Conservation (phyloP, 2,888 invertebrate genomes). For the Listrodromus nycthemerus region DNA sequence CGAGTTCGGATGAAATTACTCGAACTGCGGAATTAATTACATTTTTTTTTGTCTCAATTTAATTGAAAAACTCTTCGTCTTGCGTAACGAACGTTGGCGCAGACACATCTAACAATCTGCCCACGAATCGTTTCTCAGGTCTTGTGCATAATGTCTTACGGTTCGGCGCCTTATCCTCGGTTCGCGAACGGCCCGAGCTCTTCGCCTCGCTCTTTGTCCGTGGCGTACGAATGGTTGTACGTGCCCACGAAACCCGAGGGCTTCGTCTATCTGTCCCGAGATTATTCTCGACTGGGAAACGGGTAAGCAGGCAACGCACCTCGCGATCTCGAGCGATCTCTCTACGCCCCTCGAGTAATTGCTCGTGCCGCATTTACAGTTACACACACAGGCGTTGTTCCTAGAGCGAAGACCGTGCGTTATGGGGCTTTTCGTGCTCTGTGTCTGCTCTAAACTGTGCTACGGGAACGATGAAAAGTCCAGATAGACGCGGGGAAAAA, state of each 20-base stretch:
- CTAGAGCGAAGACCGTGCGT: background rate
- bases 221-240: background rate
- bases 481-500: slow-evolving; percentile 43
- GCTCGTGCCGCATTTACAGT: slow-evolving; percentile 54
- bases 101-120: slow-evolving; percentile 2
- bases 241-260: slow-evolving; percentile 7
- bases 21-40: too few species aligned
- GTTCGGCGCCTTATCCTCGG: background rate
- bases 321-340: slow-evolving; percentile 25
- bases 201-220: background rate
- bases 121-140: slow-evolving; percentile 26
- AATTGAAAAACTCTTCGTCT: too few species aligned
- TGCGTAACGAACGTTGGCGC: too few species aligned
- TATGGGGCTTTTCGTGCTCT: slow-evolving; percentile 10
- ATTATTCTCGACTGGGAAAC: slow-evolving; percentile 24
- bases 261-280: slow-evolving; percentile 2
- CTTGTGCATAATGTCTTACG: slow-evolving; percentile 6
- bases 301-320: background rate
- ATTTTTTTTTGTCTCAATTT: background rate
- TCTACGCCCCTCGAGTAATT: slow-evolving; percentile 36
- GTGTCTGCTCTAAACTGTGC: slow-evolving; percentile 48
- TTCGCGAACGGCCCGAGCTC: background rate
- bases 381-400: slow-evolving; percentile 13
- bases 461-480: slow-evolving; percentile 60
- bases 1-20: too few species aligned